Percentiles rank a stretch among this genome's conserved stretches.
Evolutionary conservation across 1,140 invertebrate species (phyloP).

Genomic region (Drosophila suzukii): DNA sequence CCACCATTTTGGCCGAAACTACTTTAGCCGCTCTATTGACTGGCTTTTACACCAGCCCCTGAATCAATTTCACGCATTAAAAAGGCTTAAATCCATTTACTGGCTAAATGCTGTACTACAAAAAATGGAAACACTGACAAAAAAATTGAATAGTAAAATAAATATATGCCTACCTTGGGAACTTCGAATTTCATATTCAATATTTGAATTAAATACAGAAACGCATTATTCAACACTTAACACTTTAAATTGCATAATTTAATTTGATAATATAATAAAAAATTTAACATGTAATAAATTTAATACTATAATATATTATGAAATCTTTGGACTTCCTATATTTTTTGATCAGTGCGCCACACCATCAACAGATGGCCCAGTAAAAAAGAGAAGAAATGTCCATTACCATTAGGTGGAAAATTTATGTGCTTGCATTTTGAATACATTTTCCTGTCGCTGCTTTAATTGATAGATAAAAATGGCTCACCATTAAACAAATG

Average conservation of each 20-base stretch:
- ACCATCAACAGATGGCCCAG: conserved; percentile 17
- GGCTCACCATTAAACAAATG: conserved; percentile 72
- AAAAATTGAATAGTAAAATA: too few relatives aligned
- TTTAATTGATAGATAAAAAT: conserved; percentile 82
- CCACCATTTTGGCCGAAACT: conserved; percentile 28
- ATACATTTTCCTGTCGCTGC: conserved; percentile 60
- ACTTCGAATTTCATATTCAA: too few relatives aligned
- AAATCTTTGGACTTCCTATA: too few relatives aligned
- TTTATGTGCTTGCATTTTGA: conserved; percentile 59
- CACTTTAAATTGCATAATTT: too few relatives aligned
- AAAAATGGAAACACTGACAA: background rate
- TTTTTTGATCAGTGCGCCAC: too few relatives aligned
- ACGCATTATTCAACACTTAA: too few relatives aligned
- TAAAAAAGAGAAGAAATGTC: conserved; percentile 11
- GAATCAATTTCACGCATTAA: conserved; percentile 21
- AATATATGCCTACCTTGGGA: too few relatives aligned
- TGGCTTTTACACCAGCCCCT: background rate
- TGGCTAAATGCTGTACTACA: background rate
- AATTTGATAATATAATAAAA: too few relatives aligned
- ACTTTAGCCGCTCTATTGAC: background rate
- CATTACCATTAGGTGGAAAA: conserved; percentile 39
- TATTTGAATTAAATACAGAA: too few relatives aligned
- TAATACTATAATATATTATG: too few relatives aligned
- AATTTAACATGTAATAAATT: too few relatives aligned
- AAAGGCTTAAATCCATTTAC: conserved; percentile 8